Percentiles rank a stretch among this genome's conserved stretches.
Evolutionary conservation across 2,797 vertebrate species (phyloP).

Genomic region (Bradypus variegatus): DNA sequence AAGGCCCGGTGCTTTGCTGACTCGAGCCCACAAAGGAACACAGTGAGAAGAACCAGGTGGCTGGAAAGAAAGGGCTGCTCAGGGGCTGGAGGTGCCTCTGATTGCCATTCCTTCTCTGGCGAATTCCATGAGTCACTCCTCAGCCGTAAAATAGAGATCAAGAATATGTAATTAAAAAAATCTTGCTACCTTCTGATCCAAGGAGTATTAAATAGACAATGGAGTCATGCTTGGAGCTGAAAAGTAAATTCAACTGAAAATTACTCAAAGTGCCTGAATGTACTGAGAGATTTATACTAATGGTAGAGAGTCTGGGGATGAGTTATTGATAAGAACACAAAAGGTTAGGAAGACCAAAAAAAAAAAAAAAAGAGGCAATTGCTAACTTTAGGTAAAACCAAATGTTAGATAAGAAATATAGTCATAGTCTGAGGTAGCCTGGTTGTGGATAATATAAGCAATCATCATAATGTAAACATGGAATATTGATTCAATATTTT

Average conservation of each 20-base stretch:
- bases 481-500: neutral
- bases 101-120: neutral
- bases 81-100: neutral
- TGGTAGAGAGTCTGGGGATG: neutral
- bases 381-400: conserved; percentile 3
- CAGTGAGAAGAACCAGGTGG: neutral
- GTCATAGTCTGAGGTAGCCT: neutral
- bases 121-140: neutral
- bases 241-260: neutral
- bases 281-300: neutral
- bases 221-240: neutral
- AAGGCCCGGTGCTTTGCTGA: neutral
- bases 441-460: neutral
- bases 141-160: neutral
- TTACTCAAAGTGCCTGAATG: neutral
- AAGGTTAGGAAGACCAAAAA: neutral
- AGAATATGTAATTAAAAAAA: neutral
- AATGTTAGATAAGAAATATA: neutral
- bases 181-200: neutral
- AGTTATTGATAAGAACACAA: neutral
- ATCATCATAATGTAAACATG: neutral
- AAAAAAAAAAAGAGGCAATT: neutral
- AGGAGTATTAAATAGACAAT: neutral
- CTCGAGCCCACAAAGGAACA: neutral
- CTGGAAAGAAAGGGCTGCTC: neutral